A percentile compares a stretch with the other conserved stretches of the same genome.
phyloP scores from a whole-genome alignment of 2,888 invertebrate species.

The Ashinkailepas kermadecensis region DNA sequence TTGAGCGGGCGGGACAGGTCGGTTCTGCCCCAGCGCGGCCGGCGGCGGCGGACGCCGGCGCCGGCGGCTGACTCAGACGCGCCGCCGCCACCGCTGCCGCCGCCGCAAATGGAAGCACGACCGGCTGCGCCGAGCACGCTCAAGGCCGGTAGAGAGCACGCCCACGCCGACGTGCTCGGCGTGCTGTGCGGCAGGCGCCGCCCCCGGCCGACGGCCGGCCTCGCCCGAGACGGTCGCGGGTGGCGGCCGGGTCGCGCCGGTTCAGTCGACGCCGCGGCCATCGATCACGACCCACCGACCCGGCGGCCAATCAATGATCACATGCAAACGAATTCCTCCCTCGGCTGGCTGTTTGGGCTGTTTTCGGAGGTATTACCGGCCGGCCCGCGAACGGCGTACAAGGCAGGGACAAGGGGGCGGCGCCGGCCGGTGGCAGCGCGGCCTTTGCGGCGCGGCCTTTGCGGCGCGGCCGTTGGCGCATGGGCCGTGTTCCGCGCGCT shows the following conservation, averaged over 20 bases:
- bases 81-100: background rate
- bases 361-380: background rate
- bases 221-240: no score
- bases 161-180: background rate
- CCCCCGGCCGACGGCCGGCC: no score
- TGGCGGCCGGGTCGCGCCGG: no score
- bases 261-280: no score
- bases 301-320: slow-evolving; percentile 13
- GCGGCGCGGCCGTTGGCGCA: background rate
- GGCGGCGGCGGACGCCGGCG: background rate
- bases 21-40: slow-evolving; percentile 28
- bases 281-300: no score
- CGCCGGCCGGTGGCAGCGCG: background rate
- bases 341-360: background rate
- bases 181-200: background rate
- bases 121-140: background rate
- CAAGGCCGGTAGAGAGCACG: background rate
- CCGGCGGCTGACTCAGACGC: no score
- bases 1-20: slow-evolving; percentile 21
- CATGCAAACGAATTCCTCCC: slow-evolving; percentile 18
- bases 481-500: background rate
- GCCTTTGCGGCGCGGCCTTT: background rate
- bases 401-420: slow-evolving; percentile 2
- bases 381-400: background rate
- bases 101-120: background rate